Evolutionary conservation across 2,888 invertebrate genomes (phyloP).

Genomic region (Trachelus tabidus): DNA sequence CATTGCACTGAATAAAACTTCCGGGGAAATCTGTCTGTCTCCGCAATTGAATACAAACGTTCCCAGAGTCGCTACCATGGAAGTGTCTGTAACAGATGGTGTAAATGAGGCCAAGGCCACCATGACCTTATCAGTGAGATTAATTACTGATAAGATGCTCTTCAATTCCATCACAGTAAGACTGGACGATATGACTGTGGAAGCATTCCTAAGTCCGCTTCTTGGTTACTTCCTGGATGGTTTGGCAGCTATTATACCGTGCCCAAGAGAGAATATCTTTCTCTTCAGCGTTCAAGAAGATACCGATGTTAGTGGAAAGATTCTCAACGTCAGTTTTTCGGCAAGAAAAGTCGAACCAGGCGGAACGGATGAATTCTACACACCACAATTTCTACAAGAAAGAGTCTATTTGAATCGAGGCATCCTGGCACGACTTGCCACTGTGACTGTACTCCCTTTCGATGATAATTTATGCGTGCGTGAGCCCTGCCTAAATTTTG

Average conservation of each 20-base stretch:
- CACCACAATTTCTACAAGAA: slow-evolving; percentile 91
- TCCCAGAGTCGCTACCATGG: slow-evolving; percentile 92
- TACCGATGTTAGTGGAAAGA: slow-evolving; percentile 86
- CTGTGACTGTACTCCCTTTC: slow-evolving; percentile 92
- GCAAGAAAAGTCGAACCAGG: slow-evolving; percentile 85
- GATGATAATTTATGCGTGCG: slow-evolving; percentile 96
- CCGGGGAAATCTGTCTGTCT: slow-evolving; percentile 87
- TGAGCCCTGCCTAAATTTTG: slow-evolving; percentile 94
- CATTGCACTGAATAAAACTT: slow-evolving; percentile 83
- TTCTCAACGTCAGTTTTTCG: slow-evolving; percentile 94
- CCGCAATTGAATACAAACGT: slow-evolving; percentile 96
- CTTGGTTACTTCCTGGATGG: slow-evolving; percentile 90
- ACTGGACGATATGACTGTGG: slow-evolving; percentile 91
- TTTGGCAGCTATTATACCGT: slow-evolving; percentile 90
- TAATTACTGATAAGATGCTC: slow-evolving; percentile 95
- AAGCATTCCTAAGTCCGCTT: slow-evolving; percentile 90
- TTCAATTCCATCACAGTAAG: slow-evolving; percentile 94
- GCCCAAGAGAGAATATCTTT: slow-evolving; percentile 91
- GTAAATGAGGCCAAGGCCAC: slow-evolving; percentile 93
- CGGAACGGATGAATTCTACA: slow-evolving; percentile 81
- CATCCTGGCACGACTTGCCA: slow-evolving; percentile 86
- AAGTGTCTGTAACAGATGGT: slow-evolving; percentile 93
- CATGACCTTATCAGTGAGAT: slow-evolving; percentile 89
- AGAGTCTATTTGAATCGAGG: slow-evolving; percentile 92
- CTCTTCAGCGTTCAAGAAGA: slow-evolving; percentile 93